Base-by-base conservation (phyloP, 2,888 invertebrate genomes). In the Scrobipalpa costella region DNA sequence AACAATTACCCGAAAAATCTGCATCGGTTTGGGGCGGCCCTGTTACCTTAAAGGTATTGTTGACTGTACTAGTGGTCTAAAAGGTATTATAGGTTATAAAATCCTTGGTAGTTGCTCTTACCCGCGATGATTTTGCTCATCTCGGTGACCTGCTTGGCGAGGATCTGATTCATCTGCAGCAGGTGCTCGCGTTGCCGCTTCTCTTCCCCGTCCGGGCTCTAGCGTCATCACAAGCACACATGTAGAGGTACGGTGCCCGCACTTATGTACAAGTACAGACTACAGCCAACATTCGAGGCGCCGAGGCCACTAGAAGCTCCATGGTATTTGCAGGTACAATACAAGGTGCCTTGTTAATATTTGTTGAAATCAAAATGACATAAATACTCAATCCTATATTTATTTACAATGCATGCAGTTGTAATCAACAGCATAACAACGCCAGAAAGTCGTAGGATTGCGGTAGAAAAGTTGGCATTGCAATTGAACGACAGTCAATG, bases 91-190 rank as follows among this genome's bases (percentile, higher is more conserved):
- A 15, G 44, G 44, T 44, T 44, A 44, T 44, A 15, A 44, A 44
- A 44, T 3, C n/a, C n/a, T n/a, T n/a, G 34, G 3, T 3, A 27
- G n/a, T 60, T 6, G 34, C 2, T 44, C 94, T 93, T 93, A 98
- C 98, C 98, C 88, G 98, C 98, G 75, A 98, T 97, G 83, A 97
- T 96, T 93, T 97, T 97, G 92, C 97, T 98, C 93, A 97, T 97
- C 90, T 97, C 96, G 93, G 97, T 98, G 75, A 98, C 98, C 92
- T 97, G 96, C 84, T 96, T 96, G 67, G 98, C 98, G 74, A 98
- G 92, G 75, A 97, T 96, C 90, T 98, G 98, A 92, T 97, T 97
- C 76, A 98, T 93, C 81, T 97, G 97, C 67, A 98, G 93, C 75
- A 98, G 92, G 84, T 97, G 97, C 75, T 98, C 97, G 62, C 98